Base-by-base conservation (phyloP, 2,797 vertebrate genomes). In the Botia kubotai region DNA sequence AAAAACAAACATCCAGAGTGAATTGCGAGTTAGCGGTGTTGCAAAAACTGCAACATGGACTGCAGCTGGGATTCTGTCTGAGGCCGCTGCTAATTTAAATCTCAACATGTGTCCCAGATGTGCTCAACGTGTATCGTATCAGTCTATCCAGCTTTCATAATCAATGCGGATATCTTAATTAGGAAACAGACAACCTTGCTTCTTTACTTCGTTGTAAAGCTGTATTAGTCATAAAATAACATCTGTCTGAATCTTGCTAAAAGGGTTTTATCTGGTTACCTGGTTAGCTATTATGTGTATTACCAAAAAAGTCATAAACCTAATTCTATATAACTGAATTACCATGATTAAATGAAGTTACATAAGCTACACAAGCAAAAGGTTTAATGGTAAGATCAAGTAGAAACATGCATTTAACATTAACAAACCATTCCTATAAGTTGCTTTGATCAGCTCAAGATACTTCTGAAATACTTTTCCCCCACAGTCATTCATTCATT, bases 71-170 rank as follows among this genome's bases (percentile, higher is more conserved):
- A 10, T 66, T 39, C 33, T 66, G 17, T 46, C 8, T 46, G 43
- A 10, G 33, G 63, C 17, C 39, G 33, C 39, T 39, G 17, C 33
- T n/a, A 12, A 43, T 39, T 19, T 11, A 66, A 19, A 43, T 39
- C 17, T 66, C 33, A 39, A n/a, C 63, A 66, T 43, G 63, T 66
- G 33, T 19, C 33, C 17, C 63, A 66, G 33, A 63, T 63, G 26
- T 66, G 33, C 8, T 39, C 26, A 0, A 21, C 23, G 12, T 23
- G 3, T 46, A 46, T 46, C 43, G 21, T 23, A 13, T 60, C 17
- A 19, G 2, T 29, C 63, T 19, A 5, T 66, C 43, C 43, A 46
- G 43, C 43, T 46, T 10, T 46, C 7, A 46, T 33, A 46, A 46
- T 46, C 63, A 4, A 66, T n/a, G 7, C 13, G 17, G 29, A 63